Evolutionary conservation across 1,140 invertebrate species (phyloP).

Genomic region (Drepana arcuata): DNA sequence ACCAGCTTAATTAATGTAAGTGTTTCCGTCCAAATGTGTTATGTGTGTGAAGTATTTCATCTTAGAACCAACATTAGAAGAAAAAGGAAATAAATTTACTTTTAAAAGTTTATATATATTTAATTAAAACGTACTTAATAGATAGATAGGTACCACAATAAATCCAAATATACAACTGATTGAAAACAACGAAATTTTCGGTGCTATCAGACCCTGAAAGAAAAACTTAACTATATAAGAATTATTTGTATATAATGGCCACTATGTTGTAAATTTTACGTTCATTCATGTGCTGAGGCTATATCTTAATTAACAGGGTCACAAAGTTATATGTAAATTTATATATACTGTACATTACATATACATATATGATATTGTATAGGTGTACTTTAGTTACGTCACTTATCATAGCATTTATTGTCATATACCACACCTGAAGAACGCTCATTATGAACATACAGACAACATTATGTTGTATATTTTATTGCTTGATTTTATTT

Average conservation of each 20-base stretch:
- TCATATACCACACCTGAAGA: slow-evolving; percentile 65
- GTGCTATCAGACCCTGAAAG: slow-evolving; percentile 17
- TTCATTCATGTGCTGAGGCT: no score
- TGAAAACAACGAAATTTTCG: slow-evolving; percentile 11
- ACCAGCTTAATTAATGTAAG: slow-evolving; percentile 17
- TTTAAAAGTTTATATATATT: no score
- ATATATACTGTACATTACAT: slow-evolving; percentile 31
- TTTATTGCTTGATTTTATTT: no score
- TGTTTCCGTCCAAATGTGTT: slow-evolving; percentile 54
- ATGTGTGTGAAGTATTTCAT: no score
- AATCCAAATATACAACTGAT: background rate
- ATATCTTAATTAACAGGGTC: slow-evolving; percentile 46
- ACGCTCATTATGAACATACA: slow-evolving; percentile 55
- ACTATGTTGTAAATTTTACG: slow-evolving; percentile 42
- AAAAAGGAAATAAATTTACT: no score
- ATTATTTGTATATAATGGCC: slow-evolving; percentile 46
- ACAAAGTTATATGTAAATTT: slow-evolving; percentile 32
- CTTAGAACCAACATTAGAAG: no score
- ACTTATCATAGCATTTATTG: slow-evolving; percentile 57
- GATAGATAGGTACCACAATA: background rate
- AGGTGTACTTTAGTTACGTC: slow-evolving; percentile 28
- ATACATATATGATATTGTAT: slow-evolving; percentile 25
- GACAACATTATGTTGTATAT: slow-evolving; percentile 15
- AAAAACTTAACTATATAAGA: no score
- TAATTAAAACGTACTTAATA: no score